Evolutionary conservation across 2,797 vertebrate genomes (phyloP).

Genomic region (Valencia hispanica): DNA sequence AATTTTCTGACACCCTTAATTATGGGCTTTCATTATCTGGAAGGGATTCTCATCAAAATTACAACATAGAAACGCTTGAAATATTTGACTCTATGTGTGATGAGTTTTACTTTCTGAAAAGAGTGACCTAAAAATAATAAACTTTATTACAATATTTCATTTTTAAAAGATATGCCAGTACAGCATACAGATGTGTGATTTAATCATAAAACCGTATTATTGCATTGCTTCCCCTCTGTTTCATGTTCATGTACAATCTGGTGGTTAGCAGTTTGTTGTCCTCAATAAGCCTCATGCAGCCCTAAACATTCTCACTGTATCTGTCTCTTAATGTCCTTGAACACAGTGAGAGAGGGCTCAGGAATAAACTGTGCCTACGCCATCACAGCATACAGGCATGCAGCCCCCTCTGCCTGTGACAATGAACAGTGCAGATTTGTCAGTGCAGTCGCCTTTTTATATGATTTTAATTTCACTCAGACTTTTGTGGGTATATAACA

Average conservation of each 20-base stretch:
- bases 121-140: neutral
- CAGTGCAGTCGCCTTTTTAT: slow-evolving; percentile 11
- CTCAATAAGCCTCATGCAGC: slow-evolving; percentile 26
- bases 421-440: slow-evolving; percentile 46
- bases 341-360: slow-evolving; percentile 55
- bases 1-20: neutral
- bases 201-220: slow-evolving; percentile 23
- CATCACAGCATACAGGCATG: slow-evolving; percentile 38
- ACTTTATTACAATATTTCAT: neutral
- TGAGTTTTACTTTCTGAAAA: neutral
- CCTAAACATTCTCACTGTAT: slow-evolving; percentile 31
- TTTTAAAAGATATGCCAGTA: neutral
- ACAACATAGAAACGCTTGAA: neutral
- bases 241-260: slow-evolving; percentile 21
- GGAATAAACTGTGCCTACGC: slow-evolving; percentile 56
- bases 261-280: slow-evolving; percentile 22
- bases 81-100: neutral
- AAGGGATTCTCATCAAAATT: neutral
- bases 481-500: neutral
- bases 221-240: slow-evolving; percentile 30
- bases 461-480: neutral
- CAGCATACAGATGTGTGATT: slow-evolving; percentile 17
- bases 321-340: slow-evolving; percentile 73
- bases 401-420: slow-evolving; percentile 70
- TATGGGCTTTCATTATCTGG: neutral